These are phyloP conservation scores for Cyclura pinguis DNA, from an alignment of 2,797 vertebrate species.

Conservation along the genomic window DNA sequence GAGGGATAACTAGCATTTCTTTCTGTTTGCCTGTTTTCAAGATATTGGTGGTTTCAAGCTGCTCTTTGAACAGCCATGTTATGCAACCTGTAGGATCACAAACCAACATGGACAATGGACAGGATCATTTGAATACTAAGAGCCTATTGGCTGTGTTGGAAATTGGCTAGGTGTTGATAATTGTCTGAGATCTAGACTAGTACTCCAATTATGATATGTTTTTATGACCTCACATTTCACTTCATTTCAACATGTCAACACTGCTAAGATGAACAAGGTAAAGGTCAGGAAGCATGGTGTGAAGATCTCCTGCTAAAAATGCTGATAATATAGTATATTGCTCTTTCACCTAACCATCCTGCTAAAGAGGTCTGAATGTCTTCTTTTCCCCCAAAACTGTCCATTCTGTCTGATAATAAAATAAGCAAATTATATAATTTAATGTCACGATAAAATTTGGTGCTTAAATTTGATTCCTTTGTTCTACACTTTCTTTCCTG, in stretches of 20 bases:
- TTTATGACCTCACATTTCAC: background rate
- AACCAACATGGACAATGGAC: conserved; percentile 44
- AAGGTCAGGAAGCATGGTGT: background rate
- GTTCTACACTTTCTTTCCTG: background rate
- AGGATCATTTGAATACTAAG: conserved; percentile 34
- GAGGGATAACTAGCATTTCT: conserved; percentile 1
- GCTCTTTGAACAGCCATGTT: conserved; percentile 26
- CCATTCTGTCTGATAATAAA: background rate
- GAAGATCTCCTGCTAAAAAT: background rate
- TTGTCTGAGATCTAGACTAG: too few species aligned
- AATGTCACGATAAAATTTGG: background rate
- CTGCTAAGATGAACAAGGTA: background rate
- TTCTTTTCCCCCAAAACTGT: too few species aligned
- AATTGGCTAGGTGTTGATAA: background rate
- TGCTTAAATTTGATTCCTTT: background rate
- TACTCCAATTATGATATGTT: background rate
- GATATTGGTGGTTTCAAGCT: background rate
- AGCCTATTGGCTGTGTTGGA: conserved; percentile 53
- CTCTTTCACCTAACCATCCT: background rate
- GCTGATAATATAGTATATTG: background rate
- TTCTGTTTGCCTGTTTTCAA: background rate
- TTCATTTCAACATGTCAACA: background rate
- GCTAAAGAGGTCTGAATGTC: background rate
- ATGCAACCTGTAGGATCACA: conserved; percentile 62
- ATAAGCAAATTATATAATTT: background rate